A percentile compares a stretch with the other conserved stretches of the same genome.
These are phyloP conservation scores for Drosophila mimetica DNA, from an alignment of 2,888 invertebrate genomes.

Conservation along the genomic window DNA sequence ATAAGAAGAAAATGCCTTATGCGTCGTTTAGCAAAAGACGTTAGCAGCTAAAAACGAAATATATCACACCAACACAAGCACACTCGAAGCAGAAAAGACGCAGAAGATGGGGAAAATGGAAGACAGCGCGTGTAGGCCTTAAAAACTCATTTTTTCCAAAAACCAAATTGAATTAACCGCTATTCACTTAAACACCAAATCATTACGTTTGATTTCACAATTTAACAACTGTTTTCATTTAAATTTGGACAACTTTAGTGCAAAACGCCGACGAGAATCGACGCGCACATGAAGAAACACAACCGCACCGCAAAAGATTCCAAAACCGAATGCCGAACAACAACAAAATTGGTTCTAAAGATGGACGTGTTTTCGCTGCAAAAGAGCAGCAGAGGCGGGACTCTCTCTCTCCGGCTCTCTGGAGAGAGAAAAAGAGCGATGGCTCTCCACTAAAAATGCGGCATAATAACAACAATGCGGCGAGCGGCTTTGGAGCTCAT, in stretches of 20 bases:
- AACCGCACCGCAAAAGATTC: conserved; percentile 58
- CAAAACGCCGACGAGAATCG: conserved; percentile 38
- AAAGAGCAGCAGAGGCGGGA: conserved; percentile 7
- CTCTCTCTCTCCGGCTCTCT: neutral
- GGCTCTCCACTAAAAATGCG: conserved; percentile 25
- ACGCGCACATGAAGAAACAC: conserved; percentile 51
- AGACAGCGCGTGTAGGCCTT: conserved; percentile 22
- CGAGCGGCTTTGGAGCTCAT: conserved; percentile 39
- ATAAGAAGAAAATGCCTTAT: conserved; percentile 14
- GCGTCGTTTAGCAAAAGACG: conserved; percentile 2
- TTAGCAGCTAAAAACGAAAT: conserved; percentile 7
- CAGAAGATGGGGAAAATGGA: conserved; percentile 3
- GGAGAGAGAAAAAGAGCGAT: neutral
- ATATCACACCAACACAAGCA: conserved; percentile 15
- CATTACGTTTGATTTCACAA: neutral
- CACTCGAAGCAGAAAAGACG: conserved; percentile 8
- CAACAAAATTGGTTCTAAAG: conserved; percentile 38
- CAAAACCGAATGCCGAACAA: conserved; percentile 23
- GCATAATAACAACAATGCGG: conserved; percentile 64
- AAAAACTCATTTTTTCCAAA: conserved; percentile 3
- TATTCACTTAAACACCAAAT: conserved; percentile 2
- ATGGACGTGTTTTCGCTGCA: conserved; percentile 4
- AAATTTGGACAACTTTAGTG: conserved; percentile 8
- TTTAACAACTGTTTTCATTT: conserved; percentile 16
- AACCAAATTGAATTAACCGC: neutral